Base-by-base conservation (phyloP, 2,797 vertebrate species). In the Taenioides sp. region DNA sequence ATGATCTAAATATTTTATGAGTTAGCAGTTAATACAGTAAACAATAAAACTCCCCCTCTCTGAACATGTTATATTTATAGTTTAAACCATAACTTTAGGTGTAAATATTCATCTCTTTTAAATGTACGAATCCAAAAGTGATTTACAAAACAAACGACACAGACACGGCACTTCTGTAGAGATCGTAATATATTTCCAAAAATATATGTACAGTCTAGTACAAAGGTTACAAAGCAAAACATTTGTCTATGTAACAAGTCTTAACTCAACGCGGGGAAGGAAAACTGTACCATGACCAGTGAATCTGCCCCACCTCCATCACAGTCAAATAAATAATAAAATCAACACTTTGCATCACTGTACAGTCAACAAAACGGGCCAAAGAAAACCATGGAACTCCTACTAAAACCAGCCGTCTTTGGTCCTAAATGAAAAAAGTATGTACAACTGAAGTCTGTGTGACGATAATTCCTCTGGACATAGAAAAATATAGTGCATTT, bases 171-270 rank as follows among this genome's bases (percentile, higher is more conserved):
- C 85, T 91, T 93, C 88, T 92, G 85, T 93, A 95, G 95, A 97
- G 96, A 95, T 96, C 95, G 95, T 95, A 95, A 96, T 97, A 95
- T 98, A 98, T 96, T 98, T 99, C 94, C 96, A 98, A 99, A 99
- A 99, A 99, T 99, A 99, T 98, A 98, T 99, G 96, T 99, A 99
- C 98, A 99, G 97, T 99, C 97, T 98, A 97, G 98, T 99, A 98
- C 97, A 99, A 99, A 99, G 96, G 94, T 98, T 98, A 98, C 95
- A 98, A 99, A 98, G 97, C 86, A 97, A 97, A 90, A 86, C 84
- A 91, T 95, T 93, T 92, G 93, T 97, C 95, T 96, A 96, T 94
- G 94, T 95, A 95, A 96, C 92, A 88, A 93, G 94, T 94, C 93
- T 47, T 95, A 94, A 90, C 94, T 95, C 95, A 97, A 96, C 94